Evolutionary conservation across 1,140 invertebrate species (phyloP), one percentile per base, ranked within the genome.

Genomic region (Atta colombica): DNA sequence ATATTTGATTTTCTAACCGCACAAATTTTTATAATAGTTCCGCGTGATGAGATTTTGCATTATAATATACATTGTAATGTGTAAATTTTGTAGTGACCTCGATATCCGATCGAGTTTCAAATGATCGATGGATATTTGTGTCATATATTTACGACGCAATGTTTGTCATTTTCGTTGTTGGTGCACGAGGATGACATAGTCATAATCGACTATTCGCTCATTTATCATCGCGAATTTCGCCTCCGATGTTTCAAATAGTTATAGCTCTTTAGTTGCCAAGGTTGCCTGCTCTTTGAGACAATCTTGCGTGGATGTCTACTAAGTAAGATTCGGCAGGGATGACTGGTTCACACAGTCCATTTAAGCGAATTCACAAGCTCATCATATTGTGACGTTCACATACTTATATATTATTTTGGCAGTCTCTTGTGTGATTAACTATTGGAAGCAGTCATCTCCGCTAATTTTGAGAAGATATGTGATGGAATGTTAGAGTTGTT

Each of bases 171-270:
- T 16, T 12, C 65, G 58, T 72, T 45, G 49, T 45, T 53, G 25
- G 31, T 31, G 16, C 35, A 6, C 5, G 25, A 72, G 49, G 55
- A 72, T 60, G 69, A 49, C 80, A 31, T 3, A 31, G 16, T 31
- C 80, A 31, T 3, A 31, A 21, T 31, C 28, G 68, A 82, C 53
- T 71, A 58, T 71, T 35, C 25, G 53, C 39, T 82, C 53, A 72
- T 82, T 82, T 69, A 74, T 72, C 53, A 82, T 1, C 8, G 55
- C 55, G 18, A 14, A 82, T 82, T 74, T 25, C 53, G 21, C 25
- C 28, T 82, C 80, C 39, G 68, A 61, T 74, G 39, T 61, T 72
- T 82, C 78, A 35, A 82, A 82, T 31, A 35, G 31, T 45, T 45
- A 45, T 16, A 16, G 18, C 25, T 74, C 35, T 49, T 82, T 28